Percentiles rank a stretch among this genome's conserved stretches.
Conservation (phyloP, 35 echinoderm and acorn worm species). For the Lytechinus pictus region DNA sequence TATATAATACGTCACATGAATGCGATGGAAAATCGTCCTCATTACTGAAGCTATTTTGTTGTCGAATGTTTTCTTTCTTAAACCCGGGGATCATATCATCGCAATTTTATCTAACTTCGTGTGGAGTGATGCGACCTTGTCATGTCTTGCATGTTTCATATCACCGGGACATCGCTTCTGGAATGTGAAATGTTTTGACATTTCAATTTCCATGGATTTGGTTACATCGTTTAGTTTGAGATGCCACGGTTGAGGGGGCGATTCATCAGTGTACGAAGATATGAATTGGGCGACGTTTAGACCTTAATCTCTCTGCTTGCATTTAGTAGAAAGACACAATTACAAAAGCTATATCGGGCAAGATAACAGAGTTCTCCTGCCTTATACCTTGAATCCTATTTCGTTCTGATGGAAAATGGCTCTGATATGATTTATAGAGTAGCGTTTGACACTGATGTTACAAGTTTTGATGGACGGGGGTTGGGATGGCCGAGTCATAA, state of each 20-base stretch:
- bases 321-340: background rate
- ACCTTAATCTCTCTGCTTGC: background rate
- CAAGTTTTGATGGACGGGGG: background rate
- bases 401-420: background rate
- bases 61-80: background rate
- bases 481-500: background rate
- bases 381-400: background rate
- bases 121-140: background rate
- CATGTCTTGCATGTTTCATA: background rate
- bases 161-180: conserved; percentile 15
- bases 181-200: conserved; percentile 19
- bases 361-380: background rate
- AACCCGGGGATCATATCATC: background rate
- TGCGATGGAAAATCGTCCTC: background rate
- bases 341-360: background rate
- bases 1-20: background rate
- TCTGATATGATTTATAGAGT: background rate
- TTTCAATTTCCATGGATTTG: conserved; percentile 2
- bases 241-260: background rate
- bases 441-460: background rate
- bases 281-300: background rate
- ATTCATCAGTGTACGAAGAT: background rate
- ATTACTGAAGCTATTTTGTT: background rate
- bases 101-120: background rate
- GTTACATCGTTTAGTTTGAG: background rate